These are phyloP conservation scores for Microctonus hyperodae DNA, from an alignment of 2,888 invertebrate genomes.

Conservation along the genomic window DNA sequence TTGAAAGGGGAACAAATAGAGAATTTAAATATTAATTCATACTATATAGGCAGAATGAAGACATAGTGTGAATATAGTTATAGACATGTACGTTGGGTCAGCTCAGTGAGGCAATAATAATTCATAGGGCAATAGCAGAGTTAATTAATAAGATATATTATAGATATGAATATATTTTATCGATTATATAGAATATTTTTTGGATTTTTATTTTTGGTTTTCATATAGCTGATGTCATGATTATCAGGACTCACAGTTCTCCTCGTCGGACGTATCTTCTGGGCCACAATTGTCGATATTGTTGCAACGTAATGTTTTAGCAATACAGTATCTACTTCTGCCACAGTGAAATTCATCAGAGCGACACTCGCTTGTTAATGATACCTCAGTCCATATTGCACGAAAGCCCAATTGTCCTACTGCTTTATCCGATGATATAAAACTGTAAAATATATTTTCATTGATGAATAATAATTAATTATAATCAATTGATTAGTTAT, in stretches of 20 bases:
- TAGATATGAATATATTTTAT: constrained; percentile 23
- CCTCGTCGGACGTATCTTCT: constrained; percentile 77
- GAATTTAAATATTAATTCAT: neutral
- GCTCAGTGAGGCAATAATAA: constrained; percentile 11
- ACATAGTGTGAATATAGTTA: constrained; percentile 13
- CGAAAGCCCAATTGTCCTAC: constrained; percentile 94
- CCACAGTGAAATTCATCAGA: constrained; percentile 73
- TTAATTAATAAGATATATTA: constrained; percentile 9
- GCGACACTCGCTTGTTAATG: constrained; percentile 68
- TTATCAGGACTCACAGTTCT: constrained; percentile 75
- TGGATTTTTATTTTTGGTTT: constrained; percentile 13
- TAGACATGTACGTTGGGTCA: constrained; percentile 3
- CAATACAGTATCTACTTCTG: constrained; percentile 80
- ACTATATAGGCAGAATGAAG: neutral
- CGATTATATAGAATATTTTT: constrained; percentile 13
- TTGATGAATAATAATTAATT: no score
- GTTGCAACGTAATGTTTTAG: constrained; percentile 79
- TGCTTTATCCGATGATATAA: constrained; percentile 93
- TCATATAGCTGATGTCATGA: constrained; percentile 18
- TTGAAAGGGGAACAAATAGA: neutral
- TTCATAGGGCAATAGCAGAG: constrained; percentile 23
- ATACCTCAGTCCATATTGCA: constrained; percentile 94
- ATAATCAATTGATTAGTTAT: no score
- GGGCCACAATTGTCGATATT: constrained; percentile 85
- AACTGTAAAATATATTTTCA: constrained; percentile 71